phyloP scores from a whole-genome alignment of 2,888 invertebrate species.

The Polia nebulosa region DNA sequence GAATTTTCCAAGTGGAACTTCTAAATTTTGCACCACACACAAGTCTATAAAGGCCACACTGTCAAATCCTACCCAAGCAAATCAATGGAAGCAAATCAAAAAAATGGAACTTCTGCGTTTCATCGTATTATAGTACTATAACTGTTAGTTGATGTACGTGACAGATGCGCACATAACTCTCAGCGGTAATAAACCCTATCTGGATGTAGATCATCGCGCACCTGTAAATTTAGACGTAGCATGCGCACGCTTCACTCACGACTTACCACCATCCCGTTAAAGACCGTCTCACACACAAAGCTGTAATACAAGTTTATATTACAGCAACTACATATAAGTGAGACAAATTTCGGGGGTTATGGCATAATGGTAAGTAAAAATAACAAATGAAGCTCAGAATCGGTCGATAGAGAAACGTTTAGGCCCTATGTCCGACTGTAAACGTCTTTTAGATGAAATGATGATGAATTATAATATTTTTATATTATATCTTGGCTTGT shows the following conservation, averaged over 20 bases:
- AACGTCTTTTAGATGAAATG: neutral
- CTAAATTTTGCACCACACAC: too few relatives aligned
- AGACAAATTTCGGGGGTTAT: too few relatives aligned
- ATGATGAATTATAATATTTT: neutral
- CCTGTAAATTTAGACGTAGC: conserved; percentile 77
- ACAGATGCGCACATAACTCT: conserved; percentile 73
- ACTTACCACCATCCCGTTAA: conserved; percentile 68
- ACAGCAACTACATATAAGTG: too few relatives aligned
- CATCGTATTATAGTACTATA: neutral
- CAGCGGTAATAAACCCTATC: conserved; percentile 73
- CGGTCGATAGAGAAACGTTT: too few relatives aligned
- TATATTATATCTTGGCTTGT: neutral
- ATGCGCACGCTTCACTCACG: conserved; percentile 76
- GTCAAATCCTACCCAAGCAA: too few relatives aligned
- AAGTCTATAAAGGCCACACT: too few relatives aligned
- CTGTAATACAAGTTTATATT: neutral
- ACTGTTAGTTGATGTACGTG: conserved; percentile 73
- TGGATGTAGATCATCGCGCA: conserved; percentile 74
- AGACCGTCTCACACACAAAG: conserved; percentile 21
- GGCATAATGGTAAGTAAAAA: too few relatives aligned
- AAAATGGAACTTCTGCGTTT: conserved; percentile 15
- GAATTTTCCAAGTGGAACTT: too few relatives aligned
- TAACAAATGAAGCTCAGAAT: too few relatives aligned
- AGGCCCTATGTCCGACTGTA: neutral
- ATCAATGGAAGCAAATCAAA: too few relatives aligned